Base-by-base conservation (phyloP, 2,797 vertebrate genomes). In the Typhlichthys subterraneus region DNA sequence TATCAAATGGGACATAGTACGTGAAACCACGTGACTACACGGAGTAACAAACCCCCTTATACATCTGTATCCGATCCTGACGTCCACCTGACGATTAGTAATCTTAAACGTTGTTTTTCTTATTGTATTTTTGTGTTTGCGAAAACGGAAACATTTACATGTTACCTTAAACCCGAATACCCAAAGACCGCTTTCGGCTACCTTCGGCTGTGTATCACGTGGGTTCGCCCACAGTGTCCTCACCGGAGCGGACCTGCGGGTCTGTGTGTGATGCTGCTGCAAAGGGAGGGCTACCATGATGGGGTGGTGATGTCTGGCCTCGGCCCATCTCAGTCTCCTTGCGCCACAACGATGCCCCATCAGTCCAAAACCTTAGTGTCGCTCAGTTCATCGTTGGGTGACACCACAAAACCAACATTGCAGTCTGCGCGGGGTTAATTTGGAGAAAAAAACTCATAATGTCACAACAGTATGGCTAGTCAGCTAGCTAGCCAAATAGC, bases 1-100 rank as follows among this genome's bases (percentile, higher is more conserved):
- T 58, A 66, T 56, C 73, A 54, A 61, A 65, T 53, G 81, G 13
- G 48, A 12, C 13, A 51, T 14, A 17, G 49, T 59, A 67, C 6
- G 9, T 9, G 38, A 42, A 42, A 42, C 38, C 38, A 42, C 38
- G 38, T 42, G 38, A 42, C 38, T 8, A 42, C 38, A 42, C 1
- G 38, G 4, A 9, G 38, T 42, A 42, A 7, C 38, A 7, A 9
- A 42, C 6, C 38, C 38, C 7, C 7, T 42, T 42, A 42, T 7
- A 42, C 9, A 42, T 42, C 38, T 42, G 38, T 42, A 42, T 7
- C 38, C 38, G 38, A 42, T 7, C 38, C 38, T 9, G 6, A 42
- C 38, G 38, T 42, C 9, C 38, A 42, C 8, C 33, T 1, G 2
- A 3, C 2, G 33, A 38, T 38, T 38, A 5, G 8, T 5, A 8